phyloP scores from a whole-genome alignment of 1,140 invertebrate genomes.

The Melitaea cinxia region DNA sequence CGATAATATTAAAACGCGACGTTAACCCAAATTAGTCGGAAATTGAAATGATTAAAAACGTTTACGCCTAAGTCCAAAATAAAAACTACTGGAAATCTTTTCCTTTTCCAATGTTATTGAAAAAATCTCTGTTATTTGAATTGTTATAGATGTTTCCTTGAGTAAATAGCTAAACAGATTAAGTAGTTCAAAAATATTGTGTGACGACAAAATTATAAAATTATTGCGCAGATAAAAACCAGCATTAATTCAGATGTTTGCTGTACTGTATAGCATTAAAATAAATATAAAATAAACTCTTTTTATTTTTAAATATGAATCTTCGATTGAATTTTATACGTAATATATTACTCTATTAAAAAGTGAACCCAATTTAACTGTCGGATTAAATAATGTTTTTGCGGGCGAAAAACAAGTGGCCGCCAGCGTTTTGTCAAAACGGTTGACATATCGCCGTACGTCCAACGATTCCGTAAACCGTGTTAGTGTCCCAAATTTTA shows the following conservation, averaged over 20 bases:
- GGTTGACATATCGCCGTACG: constrained; percentile 56
- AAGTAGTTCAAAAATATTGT: too few relatives aligned
- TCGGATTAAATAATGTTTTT: constrained; percentile 40
- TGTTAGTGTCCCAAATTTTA: constrained; percentile 33
- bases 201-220: too few relatives aligned
- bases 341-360: not conserved
- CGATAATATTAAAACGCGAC: constrained; percentile 9
- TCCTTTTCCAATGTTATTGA: too few relatives aligned
- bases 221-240: too few relatives aligned
- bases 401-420: constrained; percentile 33
- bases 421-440: constrained; percentile 50
- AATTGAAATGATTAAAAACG: not conserved
- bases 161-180: too few relatives aligned
- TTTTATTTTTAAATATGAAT: not conserved
- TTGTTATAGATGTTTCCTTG: too few relatives aligned
- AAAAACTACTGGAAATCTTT: too few relatives aligned
- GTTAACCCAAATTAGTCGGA: not conserved
- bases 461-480: constrained; percentile 38
- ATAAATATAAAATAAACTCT: not conserved
- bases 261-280: too few relatives aligned
- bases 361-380: not conserved
- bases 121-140: too few relatives aligned
- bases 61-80: not conserved
- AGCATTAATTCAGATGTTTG: too few relatives aligned
- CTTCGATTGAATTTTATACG: not conserved